Base-by-base conservation (phyloP, 2,797 vertebrate species). In the Nothura maculosa region DNA sequence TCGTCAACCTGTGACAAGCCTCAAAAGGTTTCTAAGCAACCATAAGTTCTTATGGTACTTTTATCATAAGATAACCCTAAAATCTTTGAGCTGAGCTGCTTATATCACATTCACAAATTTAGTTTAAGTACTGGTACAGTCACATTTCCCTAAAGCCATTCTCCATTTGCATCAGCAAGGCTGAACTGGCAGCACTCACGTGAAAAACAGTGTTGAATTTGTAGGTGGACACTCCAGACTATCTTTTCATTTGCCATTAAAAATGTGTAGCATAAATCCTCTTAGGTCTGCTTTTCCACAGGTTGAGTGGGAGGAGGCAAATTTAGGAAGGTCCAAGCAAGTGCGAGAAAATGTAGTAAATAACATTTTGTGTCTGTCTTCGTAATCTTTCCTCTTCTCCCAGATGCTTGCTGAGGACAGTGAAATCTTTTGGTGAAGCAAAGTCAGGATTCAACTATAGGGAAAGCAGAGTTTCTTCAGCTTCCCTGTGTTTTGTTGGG, bases 1-100 rank as follows among this genome's bases (percentile, higher is more conserved):
- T 68, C 91, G 58, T 36, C 1, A 0, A 0, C 36, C 60, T 83
- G 68, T 89, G 67, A 90, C 48, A 87, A 91, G 68, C 8, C 75
- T 91, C 43, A 60, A 38, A 96, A 82, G 40, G 40, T 74, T 87
- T 87, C 70, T 50, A 81, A 88, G 40, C 69, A 89, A 42, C 15
- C 11, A 24, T 34, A 84, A 38, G 34, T 67, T 90, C 55, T 72
- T 58, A 76, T 0, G 2, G 27, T 57, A 89, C 50, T 52, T 9
- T 69, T 69, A 18, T 58, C 19, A 16, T 22, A 48, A 61, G 21
- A n/a, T 68, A 58, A 45, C 47, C 34, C 63, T 60, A 36, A 17
- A 32, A n/a, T 81, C 58, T 90, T 50, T 80, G 55, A n/a, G 45
- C 24, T 48, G 3, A 61, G 20, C 63, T 87, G 7, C 54, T 69